A percentile compares a stretch with the other conserved stretches of the same genome.
phyloP scores from a whole-genome alignment of 2,797 vertebrate species.

The Periparus ater region DNA sequence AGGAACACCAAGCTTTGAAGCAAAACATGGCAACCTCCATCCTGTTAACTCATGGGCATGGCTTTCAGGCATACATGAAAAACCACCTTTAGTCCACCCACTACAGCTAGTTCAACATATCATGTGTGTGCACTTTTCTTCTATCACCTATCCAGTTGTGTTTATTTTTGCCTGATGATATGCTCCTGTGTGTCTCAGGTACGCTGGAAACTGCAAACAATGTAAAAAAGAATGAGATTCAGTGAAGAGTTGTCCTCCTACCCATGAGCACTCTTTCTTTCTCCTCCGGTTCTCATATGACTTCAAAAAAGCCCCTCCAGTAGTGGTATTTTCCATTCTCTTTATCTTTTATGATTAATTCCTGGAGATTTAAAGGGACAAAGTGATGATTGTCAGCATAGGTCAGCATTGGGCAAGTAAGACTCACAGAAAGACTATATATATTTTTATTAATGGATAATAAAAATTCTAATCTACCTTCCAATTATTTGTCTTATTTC shows the following conservation, averaged over 20 bases:
- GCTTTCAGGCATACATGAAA: background rate
- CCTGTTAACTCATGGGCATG: background rate
- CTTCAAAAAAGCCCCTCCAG: background rate
- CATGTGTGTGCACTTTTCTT: background rate
- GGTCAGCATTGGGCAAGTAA: background rate
- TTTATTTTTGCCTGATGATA: background rate
- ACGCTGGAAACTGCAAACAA: background rate
- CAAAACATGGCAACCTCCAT: background rate
- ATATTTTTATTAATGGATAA: background rate
- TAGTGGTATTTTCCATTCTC: background rate
- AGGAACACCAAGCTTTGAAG: background rate
- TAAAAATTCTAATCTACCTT: background rate
- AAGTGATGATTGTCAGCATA: accelerated
- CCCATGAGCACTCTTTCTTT: background rate
- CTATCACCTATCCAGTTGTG: background rate
- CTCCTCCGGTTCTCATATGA: background rate
- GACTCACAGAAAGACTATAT: background rate
- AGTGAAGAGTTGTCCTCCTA: background rate
- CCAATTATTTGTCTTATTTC: background rate
- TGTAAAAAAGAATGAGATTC: background rate
- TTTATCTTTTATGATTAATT: background rate
- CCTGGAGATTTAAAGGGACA: background rate
- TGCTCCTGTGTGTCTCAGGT: background rate
- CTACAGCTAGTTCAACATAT: background rate
- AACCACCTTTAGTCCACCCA: background rate